Evolutionary conservation across 92 coral and sea anemone species (phyloP).

Genomic region (Porites divaricata): DNA sequence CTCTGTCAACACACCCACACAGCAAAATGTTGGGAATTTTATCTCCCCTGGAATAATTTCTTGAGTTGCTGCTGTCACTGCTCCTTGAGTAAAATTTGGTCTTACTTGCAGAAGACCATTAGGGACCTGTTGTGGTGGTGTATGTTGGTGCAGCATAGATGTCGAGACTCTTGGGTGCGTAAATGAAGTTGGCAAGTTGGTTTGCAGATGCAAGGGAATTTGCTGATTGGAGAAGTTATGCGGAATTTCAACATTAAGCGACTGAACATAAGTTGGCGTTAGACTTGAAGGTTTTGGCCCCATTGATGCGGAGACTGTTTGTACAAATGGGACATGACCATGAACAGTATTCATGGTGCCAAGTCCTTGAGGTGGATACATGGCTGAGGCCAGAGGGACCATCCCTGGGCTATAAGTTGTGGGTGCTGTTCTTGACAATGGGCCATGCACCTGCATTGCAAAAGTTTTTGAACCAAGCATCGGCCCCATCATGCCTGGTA

Average conservation of each 20-base stretch:
- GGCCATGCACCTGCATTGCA: constrained; percentile 9
- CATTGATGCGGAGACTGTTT: constrained; percentile 81
- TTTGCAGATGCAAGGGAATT: constrained; percentile 40
- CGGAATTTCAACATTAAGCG: constrained; percentile 41
- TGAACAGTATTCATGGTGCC: constrained; percentile 15
- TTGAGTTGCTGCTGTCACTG: constrained; percentile 60
- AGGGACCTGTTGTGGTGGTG: constrained; percentile 23
- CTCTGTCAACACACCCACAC: constrained; percentile 86
- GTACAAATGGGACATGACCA: constrained; percentile 56
- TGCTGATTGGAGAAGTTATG: constrained; percentile 19
- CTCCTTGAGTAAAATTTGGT: constrained; percentile 27
- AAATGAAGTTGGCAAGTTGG: constrained; percentile 32
- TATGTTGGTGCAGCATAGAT: constrained; percentile 15
- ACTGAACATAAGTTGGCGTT: constrained; percentile 70
- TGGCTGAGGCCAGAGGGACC: constrained; percentile 26
- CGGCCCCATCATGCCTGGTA: constrained; percentile 25
- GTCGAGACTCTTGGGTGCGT: constrained; percentile 7
- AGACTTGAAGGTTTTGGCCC: constrained; percentile 84
- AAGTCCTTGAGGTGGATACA: constrained; percentile 26
- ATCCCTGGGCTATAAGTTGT: constrained; percentile 18
- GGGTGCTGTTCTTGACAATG: constrained; percentile 28
- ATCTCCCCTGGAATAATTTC: constrained; percentile 92
- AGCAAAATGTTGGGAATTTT: constrained; percentile 86
- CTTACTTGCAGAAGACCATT: constrained; percentile 50
- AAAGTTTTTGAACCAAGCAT: background rate